A percentile compares a stretch with the other conserved stretches of the same genome.
phyloP scores from a whole-genome alignment of 2,797 vertebrate genomes.

The Anguilla obscura region DNA sequence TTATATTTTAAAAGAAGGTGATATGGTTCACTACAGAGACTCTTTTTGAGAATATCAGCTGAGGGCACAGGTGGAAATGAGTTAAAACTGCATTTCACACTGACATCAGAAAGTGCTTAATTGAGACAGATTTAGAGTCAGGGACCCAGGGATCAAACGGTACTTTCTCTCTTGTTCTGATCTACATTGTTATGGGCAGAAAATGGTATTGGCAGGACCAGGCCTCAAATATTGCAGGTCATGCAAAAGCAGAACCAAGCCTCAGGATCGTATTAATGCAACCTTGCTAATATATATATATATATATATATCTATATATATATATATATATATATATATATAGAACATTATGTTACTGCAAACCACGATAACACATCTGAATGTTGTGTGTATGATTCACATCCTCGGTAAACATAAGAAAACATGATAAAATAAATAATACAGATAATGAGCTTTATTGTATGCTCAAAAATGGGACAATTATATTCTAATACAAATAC shows the following conservation, averaged over 20 bases:
- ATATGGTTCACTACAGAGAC: background rate
- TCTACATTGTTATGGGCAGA: background rate
- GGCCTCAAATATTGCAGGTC: background rate
- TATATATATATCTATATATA: background rate
- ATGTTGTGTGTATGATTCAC: too few relatives aligned
- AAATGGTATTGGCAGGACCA: background rate
- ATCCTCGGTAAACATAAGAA: too few relatives aligned
- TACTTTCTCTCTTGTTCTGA: background rate
- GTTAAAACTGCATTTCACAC: background rate
- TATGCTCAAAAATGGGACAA: too few relatives aligned
- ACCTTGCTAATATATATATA: background rate
- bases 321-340: background rate
- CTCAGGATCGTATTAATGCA: background rate
- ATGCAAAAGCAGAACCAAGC: background rate
- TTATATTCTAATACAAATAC: too few relatives aligned
- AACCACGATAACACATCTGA: too few relatives aligned
- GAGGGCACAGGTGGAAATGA: constrained; percentile 10
- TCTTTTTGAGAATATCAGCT: background rate
- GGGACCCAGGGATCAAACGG: background rate
- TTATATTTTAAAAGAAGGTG: background rate
- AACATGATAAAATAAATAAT: too few relatives aligned
- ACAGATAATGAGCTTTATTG: too few relatives aligned
- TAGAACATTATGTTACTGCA: background rate
- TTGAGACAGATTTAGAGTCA: background rate
- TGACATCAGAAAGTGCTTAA: background rate